Conservation (phyloP, 2,113 vertebrate genomes). For the Aptenodytes patagonicus region DNA sequence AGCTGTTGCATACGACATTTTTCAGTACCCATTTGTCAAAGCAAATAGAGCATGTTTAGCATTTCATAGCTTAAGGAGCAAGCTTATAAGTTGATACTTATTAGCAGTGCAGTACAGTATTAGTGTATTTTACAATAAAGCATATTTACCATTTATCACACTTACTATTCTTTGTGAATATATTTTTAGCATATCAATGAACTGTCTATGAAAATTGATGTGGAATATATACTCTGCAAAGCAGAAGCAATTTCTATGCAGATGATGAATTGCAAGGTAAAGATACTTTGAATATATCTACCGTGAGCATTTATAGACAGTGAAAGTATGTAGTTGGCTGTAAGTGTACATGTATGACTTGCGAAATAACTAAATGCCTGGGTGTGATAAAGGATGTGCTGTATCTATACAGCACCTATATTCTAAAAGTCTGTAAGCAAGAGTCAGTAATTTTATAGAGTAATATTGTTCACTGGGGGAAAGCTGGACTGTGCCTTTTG, state of each 20-base stretch:
- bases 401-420: not conserved
- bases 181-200: constrained; percentile 94
- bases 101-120: not conserved
- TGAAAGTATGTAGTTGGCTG: not conserved
- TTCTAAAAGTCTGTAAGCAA: not conserved
- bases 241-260: constrained; percentile 91
- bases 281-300: not conserved
- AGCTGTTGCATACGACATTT: not conserved
- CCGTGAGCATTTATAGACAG: not conserved
- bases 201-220: constrained; percentile 94
- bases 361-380: not conserved
- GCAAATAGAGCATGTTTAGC: not conserved
- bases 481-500: not conserved
- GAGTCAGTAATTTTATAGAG: not conserved
- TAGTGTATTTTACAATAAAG: not conserved
- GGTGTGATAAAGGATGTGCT: not conserved
- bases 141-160: not conserved
- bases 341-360: not conserved
- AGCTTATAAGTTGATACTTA: not conserved
- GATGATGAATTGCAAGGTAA: constrained; percentile 92
- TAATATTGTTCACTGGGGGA: not conserved
- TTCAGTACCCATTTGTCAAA: not conserved
- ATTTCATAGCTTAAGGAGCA: not conserved
- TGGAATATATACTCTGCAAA: constrained; percentile 89
- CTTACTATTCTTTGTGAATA: constrained; percentile 42